Evolutionary conservation across 1,140 invertebrate species (phyloP).

Genomic region (Drosophila jambulina): DNA sequence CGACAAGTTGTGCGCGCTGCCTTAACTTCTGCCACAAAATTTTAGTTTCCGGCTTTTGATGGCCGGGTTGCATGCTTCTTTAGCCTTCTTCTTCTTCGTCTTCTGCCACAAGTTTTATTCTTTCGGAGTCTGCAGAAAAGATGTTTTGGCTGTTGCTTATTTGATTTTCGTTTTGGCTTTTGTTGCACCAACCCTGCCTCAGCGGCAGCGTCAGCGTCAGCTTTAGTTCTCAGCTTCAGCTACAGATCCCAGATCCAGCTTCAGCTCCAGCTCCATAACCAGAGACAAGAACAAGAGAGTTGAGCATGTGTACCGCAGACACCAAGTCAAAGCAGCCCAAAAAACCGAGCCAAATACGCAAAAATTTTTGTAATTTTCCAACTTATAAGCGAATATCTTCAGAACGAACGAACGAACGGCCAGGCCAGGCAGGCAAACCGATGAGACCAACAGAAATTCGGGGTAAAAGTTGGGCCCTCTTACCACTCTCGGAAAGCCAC

Average conservation of each 20-base stretch:
- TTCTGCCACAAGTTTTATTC: slow-evolving; percentile 48
- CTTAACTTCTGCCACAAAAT: slow-evolving; percentile 78
- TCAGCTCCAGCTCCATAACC: slow-evolving; percentile 1
- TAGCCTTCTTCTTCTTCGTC: slow-evolving; percentile 28
- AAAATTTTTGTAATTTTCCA: slow-evolving; percentile 66
- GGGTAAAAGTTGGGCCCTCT: slow-evolving; percentile 1
- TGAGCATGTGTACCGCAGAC: slow-evolving; percentile 60
- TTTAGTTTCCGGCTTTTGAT: slow-evolving; percentile 82
- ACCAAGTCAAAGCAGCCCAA: slow-evolving; percentile 44
- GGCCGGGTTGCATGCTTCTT: slow-evolving; percentile 53
- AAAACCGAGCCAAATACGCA: slow-evolving; percentile 55
- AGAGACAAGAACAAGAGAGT: slow-evolving; percentile 29
- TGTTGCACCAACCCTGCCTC: slow-evolving; percentile 55
- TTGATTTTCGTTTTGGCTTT: slow-evolving; percentile 70
- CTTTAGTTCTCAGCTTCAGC: not conserved
- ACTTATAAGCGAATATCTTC: slow-evolving; percentile 62
- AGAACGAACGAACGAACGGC: slow-evolving; percentile 32
- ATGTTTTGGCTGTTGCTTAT: slow-evolving; percentile 77
- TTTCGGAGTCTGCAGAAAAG: slow-evolving; percentile 51
- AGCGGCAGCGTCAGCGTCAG: not conserved
- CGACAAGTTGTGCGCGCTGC: slow-evolving; percentile 77
- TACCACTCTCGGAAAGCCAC: slow-evolving; percentile 23
- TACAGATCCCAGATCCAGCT: not conserved
- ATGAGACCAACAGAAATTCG: slow-evolving; percentile 13
- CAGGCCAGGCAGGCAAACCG: slow-evolving; percentile 21